Percentiles rank a stretch among this genome's conserved stretches.
These are phyloP conservation scores for Apodemia zela DNA, from an alignment of 2,888 invertebrate genomes.

Conservation along the genomic window DNA sequence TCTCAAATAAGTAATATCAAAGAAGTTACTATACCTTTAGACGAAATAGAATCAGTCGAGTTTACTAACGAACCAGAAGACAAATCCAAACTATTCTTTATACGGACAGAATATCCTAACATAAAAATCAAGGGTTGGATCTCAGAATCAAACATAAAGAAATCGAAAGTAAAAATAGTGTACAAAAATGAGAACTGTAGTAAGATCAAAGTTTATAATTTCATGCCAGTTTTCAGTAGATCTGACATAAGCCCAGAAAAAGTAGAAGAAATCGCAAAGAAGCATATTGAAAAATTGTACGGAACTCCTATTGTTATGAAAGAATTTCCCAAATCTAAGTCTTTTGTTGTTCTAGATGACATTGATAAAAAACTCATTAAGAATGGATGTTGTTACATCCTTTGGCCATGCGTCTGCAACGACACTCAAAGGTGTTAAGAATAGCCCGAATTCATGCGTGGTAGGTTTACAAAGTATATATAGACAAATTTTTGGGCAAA, in stretches of 20 bases:
- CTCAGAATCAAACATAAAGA: conserved; percentile 24
- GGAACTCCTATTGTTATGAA: conserved; percentile 28
- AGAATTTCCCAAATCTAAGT: conserved; percentile 13
- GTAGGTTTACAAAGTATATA: too few relatives aligned
- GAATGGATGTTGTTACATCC: conserved; percentile 22
- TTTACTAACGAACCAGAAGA: conserved; percentile 22
- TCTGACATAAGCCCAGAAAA: conserved; percentile 15
- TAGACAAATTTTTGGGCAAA: too few relatives aligned
- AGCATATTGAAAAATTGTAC: conserved; percentile 22
- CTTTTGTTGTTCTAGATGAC: conserved; percentile 22
- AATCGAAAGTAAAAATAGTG: conserved; percentile 27
- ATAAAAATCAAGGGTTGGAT: conserved; percentile 28
- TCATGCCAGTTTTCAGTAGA: conserved; percentile 25
- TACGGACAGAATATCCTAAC: conserved; percentile 27
- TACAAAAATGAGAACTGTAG: conserved; percentile 16
- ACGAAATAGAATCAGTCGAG: conserved; percentile 9
- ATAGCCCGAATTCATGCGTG: neutral
- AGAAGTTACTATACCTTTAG: conserved; percentile 19
- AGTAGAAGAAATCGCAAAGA: conserved; percentile 18
- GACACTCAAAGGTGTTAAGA: neutral
- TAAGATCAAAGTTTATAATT: conserved; percentile 20
- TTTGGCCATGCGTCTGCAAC: conserved; percentile 30
- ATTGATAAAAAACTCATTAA: conserved; percentile 21
- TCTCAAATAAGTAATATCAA: conserved; percentile 6
- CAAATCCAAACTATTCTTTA: conserved; percentile 7